Evolutionary conservation across 2,113 vertebrate genomes (phyloP), one percentile per base, ranked within the genome.

Genomic region (Ailurus styani): DNA sequence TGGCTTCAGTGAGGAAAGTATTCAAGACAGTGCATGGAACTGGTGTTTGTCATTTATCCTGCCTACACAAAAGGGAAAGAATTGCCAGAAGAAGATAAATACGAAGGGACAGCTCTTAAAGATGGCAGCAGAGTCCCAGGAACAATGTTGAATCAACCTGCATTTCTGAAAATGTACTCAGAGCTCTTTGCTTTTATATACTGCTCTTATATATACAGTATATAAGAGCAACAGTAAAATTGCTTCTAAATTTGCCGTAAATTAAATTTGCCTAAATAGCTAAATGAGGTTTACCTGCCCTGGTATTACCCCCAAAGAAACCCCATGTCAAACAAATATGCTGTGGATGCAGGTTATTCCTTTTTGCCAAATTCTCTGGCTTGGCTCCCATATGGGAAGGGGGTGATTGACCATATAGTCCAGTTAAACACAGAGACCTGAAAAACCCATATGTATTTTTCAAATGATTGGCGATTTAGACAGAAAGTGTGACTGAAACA

Each of bases 41-140:
- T 79, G 60, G 52, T 66, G n/a, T 72, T 47, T 90, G n/a, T 55
- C 50, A 84, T 95, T 97, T 95, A 64, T 95, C 14, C 40, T 95
- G 50, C n/a, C 60, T 79, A 34, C 62, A 54, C 27, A 17, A 31
- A 68, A 95, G 79, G 83, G 47, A 31, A 83, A 85, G 54, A 86
- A 73, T 34, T 55, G n/a, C 40, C 45, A 37, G 85, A 87, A 70
- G 47, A 75, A 75, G 45, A 34, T 81, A 84, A 87, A 34, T 93
- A 15, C 15, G 92, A 84, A 66, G 79, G 82, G 89, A 84, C 18
- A 85, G 68, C 52, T 93, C 37, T 66, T 85, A 91, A 87, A 82
- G 18, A 82, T 54, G 47, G 37, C 13, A 21, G 12, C 54, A 45
- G 72, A 87, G 42, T 87, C 20, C 89, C 60, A 85, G 47, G 47